Conservation (phyloP, 2,888 invertebrate species). For the Lacanobia oleracea region DNA sequence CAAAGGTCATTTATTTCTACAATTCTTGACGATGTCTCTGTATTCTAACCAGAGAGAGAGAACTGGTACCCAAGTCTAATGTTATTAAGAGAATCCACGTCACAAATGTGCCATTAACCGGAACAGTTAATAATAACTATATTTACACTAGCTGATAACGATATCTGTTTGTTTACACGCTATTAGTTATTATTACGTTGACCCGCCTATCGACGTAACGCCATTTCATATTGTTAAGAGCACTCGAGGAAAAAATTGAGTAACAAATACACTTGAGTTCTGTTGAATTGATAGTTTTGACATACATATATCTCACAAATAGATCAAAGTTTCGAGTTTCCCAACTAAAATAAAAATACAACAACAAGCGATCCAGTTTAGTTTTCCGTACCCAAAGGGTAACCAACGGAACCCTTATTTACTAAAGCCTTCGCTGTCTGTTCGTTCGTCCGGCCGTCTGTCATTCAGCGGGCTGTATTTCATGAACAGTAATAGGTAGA, state of each 20-base stretch:
- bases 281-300: not conserved
- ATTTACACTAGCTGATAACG: slow-evolving; percentile 25
- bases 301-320: no score
- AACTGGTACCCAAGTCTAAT: not conserved
- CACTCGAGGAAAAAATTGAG: not conserved
- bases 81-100: not conserved
- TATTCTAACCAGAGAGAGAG: no score
- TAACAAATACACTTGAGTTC: not conserved
- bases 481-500: no score
- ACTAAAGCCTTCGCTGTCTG: no score
- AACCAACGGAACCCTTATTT: no score
- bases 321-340: no score
- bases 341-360: no score
- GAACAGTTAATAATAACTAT: slow-evolving; percentile 19
- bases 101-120: slow-evolving; percentile 9
- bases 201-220: slow-evolving; percentile 11
- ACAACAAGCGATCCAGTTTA: no score
- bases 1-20: not conserved
- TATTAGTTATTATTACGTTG: slow-evolving; percentile 16
- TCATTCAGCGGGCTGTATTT: no score
- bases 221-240: not conserved
- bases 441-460: no score
- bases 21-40: not conserved
- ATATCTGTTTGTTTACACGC: slow-evolving; percentile 36
- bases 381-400: no score